Evolutionary conservation across 2,797 vertebrate species (phyloP).

Genomic region (Karalla daura): DNA sequence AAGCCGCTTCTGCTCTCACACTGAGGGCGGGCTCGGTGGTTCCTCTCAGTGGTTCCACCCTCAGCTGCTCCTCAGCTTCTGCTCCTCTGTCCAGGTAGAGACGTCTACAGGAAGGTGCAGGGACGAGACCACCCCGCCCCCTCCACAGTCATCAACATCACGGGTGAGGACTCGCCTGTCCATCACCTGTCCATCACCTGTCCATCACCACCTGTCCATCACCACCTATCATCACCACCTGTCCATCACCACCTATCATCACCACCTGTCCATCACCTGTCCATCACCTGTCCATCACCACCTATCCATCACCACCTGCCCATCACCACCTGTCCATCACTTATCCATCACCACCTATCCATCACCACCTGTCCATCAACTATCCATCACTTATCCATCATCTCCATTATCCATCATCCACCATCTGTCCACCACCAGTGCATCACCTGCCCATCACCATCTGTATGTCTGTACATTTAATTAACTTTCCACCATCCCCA

Average conservation of each 20-base stretch:
- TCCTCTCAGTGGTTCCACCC: no score
- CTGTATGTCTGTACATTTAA: neutral
- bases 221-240: no score
- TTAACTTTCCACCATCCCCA: neutral
- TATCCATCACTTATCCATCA: no score
- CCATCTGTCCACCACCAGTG: neutral
- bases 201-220: neutral
- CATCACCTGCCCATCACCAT: neutral
- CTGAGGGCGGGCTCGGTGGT: no score
- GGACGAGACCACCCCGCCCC: conserved; percentile 87
- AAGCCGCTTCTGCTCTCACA: no score
- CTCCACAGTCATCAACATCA: conserved; percentile 86
- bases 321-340: neutral
- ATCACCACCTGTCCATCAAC: neutral
- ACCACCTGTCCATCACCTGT: neutral
- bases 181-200: neutral
- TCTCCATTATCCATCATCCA: no score
- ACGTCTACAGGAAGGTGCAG: conserved; percentile 95
- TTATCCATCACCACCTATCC: neutral
- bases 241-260: no score
- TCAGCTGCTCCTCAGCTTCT: conserved; percentile 7
- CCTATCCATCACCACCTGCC: no score
- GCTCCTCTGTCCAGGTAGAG: conserved; percentile 82
- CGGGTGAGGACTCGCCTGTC: conserved; percentile 81
- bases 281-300: neutral